Evolutionary conservation across 2,888 invertebrate genomes (phyloP).

Genomic region (Pristionchus japonicus): DNA sequence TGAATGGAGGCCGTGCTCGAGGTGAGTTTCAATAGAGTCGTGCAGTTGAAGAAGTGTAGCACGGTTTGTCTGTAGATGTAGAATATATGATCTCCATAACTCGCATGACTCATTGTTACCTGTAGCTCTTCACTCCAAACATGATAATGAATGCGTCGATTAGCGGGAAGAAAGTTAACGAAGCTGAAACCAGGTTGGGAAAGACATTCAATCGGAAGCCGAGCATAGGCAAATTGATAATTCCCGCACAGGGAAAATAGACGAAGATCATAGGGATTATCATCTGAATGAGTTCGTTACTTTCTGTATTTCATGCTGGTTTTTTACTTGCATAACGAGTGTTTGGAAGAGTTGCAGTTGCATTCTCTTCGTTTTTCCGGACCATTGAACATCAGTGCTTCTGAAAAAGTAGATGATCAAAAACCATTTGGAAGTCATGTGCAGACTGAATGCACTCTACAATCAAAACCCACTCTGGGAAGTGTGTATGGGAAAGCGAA

Average conservation of each 20-base stretch:
- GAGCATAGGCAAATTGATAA: not conserved
- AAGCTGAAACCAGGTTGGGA: not conserved
- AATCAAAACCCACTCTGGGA: not conserved
- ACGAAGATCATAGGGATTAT: not conserved
- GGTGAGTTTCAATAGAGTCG: too few species aligned
- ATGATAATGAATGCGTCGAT: conserved; percentile 9
- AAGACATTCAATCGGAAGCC: conserved; percentile 12
- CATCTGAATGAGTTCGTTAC: not conserved
- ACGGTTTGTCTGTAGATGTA: not conserved
- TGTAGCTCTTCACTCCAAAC: conserved; percentile 20
- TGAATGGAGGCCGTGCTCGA: too few species aligned
- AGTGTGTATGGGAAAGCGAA: not conserved
- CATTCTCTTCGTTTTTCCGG: not conserved
- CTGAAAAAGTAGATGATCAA: not conserved
- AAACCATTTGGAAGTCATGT: not conserved
- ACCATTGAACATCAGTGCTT: not conserved
- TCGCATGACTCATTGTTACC: not conserved
- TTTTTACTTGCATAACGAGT: not conserved
- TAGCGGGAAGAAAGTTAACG: not conserved
- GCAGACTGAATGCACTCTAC: not conserved
- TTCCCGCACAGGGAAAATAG: not conserved
- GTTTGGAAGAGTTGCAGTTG: not conserved
- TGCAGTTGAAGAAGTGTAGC: not conserved
- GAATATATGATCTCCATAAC: not conserved
- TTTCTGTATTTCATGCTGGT: not conserved